Evolutionary conservation across 2,888 invertebrate genomes (phyloP), one percentile per base, ranked within the genome.

Genomic region (Synanthedon vespiformis): DNA sequence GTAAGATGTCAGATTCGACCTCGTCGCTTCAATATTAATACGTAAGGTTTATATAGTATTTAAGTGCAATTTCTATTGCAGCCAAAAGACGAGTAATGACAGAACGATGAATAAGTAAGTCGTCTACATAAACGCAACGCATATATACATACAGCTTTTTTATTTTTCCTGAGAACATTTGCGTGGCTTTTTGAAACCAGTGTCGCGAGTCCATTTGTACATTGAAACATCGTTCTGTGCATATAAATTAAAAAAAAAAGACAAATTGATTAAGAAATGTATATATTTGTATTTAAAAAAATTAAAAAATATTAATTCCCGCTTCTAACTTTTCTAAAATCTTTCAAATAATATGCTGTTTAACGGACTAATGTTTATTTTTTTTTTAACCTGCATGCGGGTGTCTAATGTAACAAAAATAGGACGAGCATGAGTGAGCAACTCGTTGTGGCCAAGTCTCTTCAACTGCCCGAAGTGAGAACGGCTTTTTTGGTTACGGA

Each of bases 71-170:
- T 82, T 75, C 73, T 67, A 74, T 83, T 78, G 62, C 85, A 85
- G 86, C 80, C 62, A 63, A 57, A 67, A 65, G 56, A 65, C 73
- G 50, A 60, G 74, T 58, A 67, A 83, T 80, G 83, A 84, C 84
- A 86, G 86, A 86, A 85, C 86, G 85, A 85, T 85, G 85, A 69
- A 74, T 71, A 72, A 79, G 85, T 86, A 86, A 85, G 86, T 85
- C 68, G 62, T 61, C 52, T 16, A 52, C 4, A 52, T 49, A 44
- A 14, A 49, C 49, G 10, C 8, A 40, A 40, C n/a, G 44, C 14
- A n/a, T n/a, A n/a, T n/a, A n/a, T 52, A 48, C 4, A 40, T 4
- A 49, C 34, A 22, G 52, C 52, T 52, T 52, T 50, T 10, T 10
- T 22, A 5, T 22, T 22, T 22, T 49, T 40, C 14, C 47, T 53